These are phyloP conservation scores for Chaetodon auriga DNA, from an alignment of 2,113 vertebrate species.

Conservation along the genomic window DNA sequence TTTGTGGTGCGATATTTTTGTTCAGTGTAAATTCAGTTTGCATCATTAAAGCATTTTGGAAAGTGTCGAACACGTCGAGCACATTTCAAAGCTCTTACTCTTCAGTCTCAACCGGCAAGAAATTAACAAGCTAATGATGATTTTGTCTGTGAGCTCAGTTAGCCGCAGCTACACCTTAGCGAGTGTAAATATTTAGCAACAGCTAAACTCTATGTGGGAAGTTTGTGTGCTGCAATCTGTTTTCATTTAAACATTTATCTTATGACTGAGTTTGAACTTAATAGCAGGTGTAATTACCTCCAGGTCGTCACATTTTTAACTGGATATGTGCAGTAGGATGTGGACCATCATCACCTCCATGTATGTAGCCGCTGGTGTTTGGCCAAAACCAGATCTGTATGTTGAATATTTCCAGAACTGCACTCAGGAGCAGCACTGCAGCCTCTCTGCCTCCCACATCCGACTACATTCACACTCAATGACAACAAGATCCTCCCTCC, in stretches of 20 bases:
- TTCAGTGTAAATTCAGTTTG: neutral
- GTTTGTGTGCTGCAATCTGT: neutral
- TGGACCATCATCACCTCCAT: neutral
- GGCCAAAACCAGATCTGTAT: conserved; percentile 43
- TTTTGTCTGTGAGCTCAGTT: neutral
- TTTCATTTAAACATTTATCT: neutral
- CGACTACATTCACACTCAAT: conserved; percentile 52
- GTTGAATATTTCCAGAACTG: conserved; percentile 39
- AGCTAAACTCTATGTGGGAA: neutral
- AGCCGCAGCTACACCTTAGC: neutral
- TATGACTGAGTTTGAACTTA: neutral
- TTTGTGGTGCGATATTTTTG: neutral
- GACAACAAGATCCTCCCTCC: conserved; percentile 60
- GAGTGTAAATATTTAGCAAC: neutral
- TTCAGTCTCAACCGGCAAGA: neutral
- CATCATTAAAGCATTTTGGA: neutral
- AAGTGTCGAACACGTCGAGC: neutral
- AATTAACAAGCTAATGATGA: neutral
- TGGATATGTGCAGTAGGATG: neutral
- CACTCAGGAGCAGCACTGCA: conserved; percentile 39
- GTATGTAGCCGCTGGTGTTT: conserved; percentile 38
- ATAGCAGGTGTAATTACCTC: neutral
- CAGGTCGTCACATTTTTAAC: conserved; percentile 1
- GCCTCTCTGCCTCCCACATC: conserved; percentile 59
- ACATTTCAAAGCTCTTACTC: neutral